Base-by-base conservation (phyloP, 2,113 vertebrate genomes). In the Probosciger aterrimus region DNA sequence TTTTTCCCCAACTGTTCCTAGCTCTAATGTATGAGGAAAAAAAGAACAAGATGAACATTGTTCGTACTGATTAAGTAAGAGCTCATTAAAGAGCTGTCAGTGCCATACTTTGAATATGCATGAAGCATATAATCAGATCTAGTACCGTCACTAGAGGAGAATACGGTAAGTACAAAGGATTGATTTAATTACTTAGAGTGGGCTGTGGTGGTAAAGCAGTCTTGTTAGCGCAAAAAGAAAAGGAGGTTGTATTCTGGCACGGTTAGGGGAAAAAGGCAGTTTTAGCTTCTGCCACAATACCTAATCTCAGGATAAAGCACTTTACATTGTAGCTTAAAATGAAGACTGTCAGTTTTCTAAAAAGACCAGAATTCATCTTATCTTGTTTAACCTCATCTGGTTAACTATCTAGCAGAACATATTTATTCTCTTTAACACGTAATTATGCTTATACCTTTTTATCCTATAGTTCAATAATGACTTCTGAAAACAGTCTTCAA, bases 111-210 rank as follows among this genome's bases (percentile, higher is more conserved):
- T 99, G 99, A 99, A 99, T 99, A 99, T 99, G 99, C 99, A 99
- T 99, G 99, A 99, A 98, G 98, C 98, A 98, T 98, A 98, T 98
- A 98, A 99, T 99, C 99, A 99, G 98, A 99, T 98, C 98, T 98
- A 98, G 98, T 98, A 98, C 97, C 97, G 97, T 98, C 98, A 98
- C 98, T 98, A 98, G 98, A 98, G 98, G 98, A 98, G 98, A 99
- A 98, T 97, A 98, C 97, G 97, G 98, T 98, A 98, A 98, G 99
- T 98, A 99, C 99, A 99, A 99, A 99, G 99, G 98, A 98, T 98
- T 99, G 99, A 99, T 99, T 99, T 99, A 99, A 99, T 99, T 99
- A 99, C 98, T 98, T 98, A 98, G 98, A 99, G 99, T 98, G 98
- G 98, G 98, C 98, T 98, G 98, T 97, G 98, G 98, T 98, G 98